Base-by-base conservation (phyloP, 2,888 invertebrate species). In the Erpobdella octoculata region DNA sequence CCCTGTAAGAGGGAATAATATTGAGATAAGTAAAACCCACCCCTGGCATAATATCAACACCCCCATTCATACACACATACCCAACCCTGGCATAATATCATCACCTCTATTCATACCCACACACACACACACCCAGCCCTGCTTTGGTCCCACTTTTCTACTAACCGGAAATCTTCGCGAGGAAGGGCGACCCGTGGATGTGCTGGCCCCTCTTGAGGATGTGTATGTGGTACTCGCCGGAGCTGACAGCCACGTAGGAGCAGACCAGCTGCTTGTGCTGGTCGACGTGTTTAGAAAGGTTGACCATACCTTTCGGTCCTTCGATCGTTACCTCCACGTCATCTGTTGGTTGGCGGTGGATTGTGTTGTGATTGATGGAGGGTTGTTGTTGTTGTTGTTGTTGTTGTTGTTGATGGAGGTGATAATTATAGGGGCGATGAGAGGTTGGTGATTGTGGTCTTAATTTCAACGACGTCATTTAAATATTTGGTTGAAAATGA, bases 221-320 rank as follows among this genome's bases (percentile, higher is more conserved):
- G 37, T 91, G 89, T 77, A 96, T 89, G 84, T 92, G 93, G 86
- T 97, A 97, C 84, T 95, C 94, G 46, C 97, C 97, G 1, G 96
- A 94, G 0, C 93, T 91, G 9, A 95, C 94, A 67, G 97, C 96
- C 73, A 95, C 69, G 58, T 69, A 69, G 2, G 69, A 41, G 58
- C 69, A 69, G n/a, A 69, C 69, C 9, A 69, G 31, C 35, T 69
- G 69, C 18, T 36, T 36, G 33, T 58, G 18, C 21, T 69, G 15
- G 58, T 69, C 69, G 9, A 69, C 12, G 33, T 58, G 69, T 33
- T 69, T 69, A n/a, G 48, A 53, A 31, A 69, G 21, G 18, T 69
- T 69, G 48, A 69, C 58, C 41, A 53, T 46, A 4, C 69, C 69
- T 28, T 69, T 69, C 88, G 80, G 95, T 88, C 81, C 97, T 89